Percentiles rank a stretch among this genome's conserved stretches.
phyloP scores from a whole-genome alignment of 92 coral and sea anemone genomes.

The Porites divaricata region DNA sequence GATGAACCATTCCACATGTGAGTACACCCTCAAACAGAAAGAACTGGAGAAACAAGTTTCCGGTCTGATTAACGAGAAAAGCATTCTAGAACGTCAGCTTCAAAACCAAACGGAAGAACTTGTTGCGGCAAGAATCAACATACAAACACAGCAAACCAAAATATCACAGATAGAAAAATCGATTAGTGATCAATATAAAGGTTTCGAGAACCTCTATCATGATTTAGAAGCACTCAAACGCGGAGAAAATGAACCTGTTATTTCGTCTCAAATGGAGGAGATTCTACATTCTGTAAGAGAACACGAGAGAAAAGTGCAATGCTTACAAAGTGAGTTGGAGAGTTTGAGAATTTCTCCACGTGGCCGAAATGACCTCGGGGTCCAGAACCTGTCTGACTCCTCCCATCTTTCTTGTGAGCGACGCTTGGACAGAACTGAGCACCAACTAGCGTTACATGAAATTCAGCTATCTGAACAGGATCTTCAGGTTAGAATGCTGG shows the following conservation, averaged over 20 bases:
- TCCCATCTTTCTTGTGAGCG: constrained; percentile 15
- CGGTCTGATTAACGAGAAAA: constrained; percentile 16
- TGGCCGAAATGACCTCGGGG: neutral
- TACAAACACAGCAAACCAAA: constrained; percentile 57
- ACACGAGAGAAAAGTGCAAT: constrained; percentile 16
- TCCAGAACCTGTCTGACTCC: neutral
- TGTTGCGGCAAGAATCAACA: constrained; percentile 52
- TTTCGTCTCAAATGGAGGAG: constrained; percentile 47
- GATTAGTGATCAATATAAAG: constrained; percentile 28
- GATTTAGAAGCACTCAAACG: neutral
- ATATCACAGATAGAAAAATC: constrained; percentile 34
- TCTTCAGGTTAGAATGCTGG: constrained; percentile 42
- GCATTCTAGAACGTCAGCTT: constrained; percentile 29
- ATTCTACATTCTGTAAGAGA: constrained; percentile 27
- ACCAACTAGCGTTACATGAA: constrained; percentile 59
- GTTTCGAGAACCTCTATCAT: constrained; percentile 6
- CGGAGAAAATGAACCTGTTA: neutral
- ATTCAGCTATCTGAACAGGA: constrained; percentile 65
- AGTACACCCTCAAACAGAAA: neutral
- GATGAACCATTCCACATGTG: constrained; percentile 18
- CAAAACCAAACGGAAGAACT: constrained; percentile 57
- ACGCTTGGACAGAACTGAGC: constrained; percentile 63
- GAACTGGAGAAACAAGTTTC: constrained; percentile 14
- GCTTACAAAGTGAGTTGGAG: constrained; percentile 43
- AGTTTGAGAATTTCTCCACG: neutral